Evolutionary conservation across 2,797 vertebrate species (phyloP), one percentile per base, ranked within the genome.

Genomic region (Leucoraja ocellata): DNA sequence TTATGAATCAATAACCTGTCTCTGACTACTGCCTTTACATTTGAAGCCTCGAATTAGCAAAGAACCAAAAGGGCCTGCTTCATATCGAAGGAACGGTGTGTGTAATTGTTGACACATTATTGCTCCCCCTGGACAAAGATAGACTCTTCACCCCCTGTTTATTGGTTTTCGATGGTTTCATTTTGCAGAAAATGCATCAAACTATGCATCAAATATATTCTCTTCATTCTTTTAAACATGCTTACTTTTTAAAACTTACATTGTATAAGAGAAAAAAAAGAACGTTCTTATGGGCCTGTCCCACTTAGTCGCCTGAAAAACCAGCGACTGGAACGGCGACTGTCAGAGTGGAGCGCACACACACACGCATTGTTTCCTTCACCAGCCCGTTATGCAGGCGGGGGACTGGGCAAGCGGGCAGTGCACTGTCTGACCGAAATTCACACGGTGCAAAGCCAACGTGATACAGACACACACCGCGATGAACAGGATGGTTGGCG

Each of bases 1-100:
- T 84, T n/a, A 61, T 84, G 81, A 83, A 84, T 83, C 80, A 84
- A 84, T 61, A 28, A 84, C 61, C 54, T 61, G 81, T n/a, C 54
- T 61, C 25, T 84, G 46, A 25, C 18, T 46, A 83, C 46, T 58
- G 46, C 2, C 46, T 23, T 83, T 58, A 58, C 23, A 25, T 83
- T 61, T 61, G 54, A 54, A 61, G 54, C 58, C 25, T 11, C 14
- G 81, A 84, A n/a, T 61, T 61, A 11, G 58, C 25, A 84, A 58
- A 58, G 23, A 83, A 80, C 77, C 13, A 36, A 74, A 74, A 79
- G 78, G 32, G 14, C 36, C 14, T 2, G 13, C 32, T 79, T 79
- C 78, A 79, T 4, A 79, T 18, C 21, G 11, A 84, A 84, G 54
- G 46, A n/a, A 84, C 14, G 11, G 54, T n/a, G 4, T 58, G 2